Evolutionary conservation across 2,113 vertebrate genomes (phyloP).

Genomic region (Albula glossodonta): DNA sequence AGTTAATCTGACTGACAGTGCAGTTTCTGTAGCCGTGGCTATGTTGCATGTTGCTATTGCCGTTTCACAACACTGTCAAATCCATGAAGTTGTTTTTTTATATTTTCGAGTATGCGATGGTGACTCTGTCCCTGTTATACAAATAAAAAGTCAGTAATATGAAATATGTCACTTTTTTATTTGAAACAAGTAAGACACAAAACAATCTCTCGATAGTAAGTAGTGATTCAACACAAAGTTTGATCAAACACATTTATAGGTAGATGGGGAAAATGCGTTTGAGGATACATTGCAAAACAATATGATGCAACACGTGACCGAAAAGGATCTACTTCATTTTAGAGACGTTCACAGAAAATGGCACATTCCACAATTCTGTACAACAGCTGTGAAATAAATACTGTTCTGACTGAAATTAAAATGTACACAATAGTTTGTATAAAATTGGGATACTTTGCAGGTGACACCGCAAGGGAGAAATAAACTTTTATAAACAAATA

Average conservation of each 20-base stretch:
- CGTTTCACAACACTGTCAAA: not conserved
- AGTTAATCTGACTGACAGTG: too few relatives aligned
- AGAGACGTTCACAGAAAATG: constrained; percentile 34
- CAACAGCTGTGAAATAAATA: not conserved
- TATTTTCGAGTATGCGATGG: not conserved
- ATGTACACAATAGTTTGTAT: too few relatives aligned
- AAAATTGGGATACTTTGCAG: not conserved
- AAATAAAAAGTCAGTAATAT: not conserved
- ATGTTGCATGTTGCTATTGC: too few relatives aligned
- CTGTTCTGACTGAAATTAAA: not conserved
- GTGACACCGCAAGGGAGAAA: not conserved
- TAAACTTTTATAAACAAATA: too few relatives aligned
- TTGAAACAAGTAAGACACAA: constrained; percentile 60
- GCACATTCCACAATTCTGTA: not conserved
- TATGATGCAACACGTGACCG: constrained; percentile 36
- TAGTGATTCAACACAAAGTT: constrained; percentile 54
- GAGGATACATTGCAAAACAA: constrained; percentile 47
- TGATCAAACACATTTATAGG: constrained; percentile 50
- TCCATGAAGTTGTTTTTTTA: not conserved
- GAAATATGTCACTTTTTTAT: constrained; percentile 27
- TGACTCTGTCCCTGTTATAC: not conserved
- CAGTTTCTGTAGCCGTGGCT: too few relatives aligned
- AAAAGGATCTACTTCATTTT: constrained; percentile 19
- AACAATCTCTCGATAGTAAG: constrained; percentile 37
- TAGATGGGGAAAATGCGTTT: constrained; percentile 13